phyloP scores from a whole-genome alignment of 2,797 vertebrate species.

The Prionace glauca region DNA sequence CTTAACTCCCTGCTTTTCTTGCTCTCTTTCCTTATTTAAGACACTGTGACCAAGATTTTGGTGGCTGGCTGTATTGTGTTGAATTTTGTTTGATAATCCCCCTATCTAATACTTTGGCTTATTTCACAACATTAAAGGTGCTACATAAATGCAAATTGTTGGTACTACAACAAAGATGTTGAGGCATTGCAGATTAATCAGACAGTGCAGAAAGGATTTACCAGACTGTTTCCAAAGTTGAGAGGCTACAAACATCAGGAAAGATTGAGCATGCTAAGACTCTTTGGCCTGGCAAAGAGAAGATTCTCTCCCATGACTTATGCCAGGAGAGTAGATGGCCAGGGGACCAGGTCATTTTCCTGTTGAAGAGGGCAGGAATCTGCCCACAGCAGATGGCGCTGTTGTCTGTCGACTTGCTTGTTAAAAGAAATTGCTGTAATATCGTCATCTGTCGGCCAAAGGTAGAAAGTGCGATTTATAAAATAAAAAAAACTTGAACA shows the following conservation, averaged over 20 bases:
- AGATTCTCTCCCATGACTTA: not conserved
- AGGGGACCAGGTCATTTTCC: not conserved
- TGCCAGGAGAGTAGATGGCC: not conserved
- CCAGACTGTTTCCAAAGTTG: not conserved
- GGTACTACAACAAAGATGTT: not conserved
- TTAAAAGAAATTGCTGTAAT: not conserved
- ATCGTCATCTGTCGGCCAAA: not conserved
- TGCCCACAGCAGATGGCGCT: not conserved
- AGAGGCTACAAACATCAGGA: not conserved
- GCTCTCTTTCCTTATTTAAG: not conserved
- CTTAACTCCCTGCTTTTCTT: not conserved
- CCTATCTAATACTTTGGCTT: not conserved
- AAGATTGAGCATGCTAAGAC: not conserved
- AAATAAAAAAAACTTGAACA: not conserved
- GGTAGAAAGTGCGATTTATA: not conserved
- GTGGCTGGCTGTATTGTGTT: not conserved
- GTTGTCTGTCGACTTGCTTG: not conserved
- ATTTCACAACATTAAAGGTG: not conserved
- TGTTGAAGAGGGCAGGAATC: not conserved
- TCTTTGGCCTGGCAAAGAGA: not conserved
- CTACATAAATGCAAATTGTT: not conserved
- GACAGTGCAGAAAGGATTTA: not conserved
- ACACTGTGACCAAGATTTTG: not conserved
- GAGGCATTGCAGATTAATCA: too few relatives aligned
- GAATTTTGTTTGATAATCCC: not conserved